Evolutionary conservation across 2,113 vertebrate genomes (phyloP), one percentile per base, ranked within the genome.

Genomic region (Falcunculus frontatus): DNA sequence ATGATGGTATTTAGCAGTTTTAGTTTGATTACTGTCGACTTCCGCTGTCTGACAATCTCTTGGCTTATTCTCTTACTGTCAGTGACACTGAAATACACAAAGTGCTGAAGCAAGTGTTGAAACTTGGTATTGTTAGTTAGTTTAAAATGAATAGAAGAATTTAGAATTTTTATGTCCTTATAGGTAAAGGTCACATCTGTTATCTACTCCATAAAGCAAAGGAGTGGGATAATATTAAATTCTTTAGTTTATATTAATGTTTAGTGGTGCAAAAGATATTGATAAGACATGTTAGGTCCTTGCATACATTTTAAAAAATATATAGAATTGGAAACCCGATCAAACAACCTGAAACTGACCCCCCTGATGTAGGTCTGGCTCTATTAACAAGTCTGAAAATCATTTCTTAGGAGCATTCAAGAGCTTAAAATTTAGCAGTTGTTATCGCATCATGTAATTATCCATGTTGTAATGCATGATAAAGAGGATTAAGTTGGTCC

Each of bases 251-350:
- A 6, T 23, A 8, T 26, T 11, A 21, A 37, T 4, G 41, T 90
- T 2, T 25, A 26, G 10, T 42, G 29, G 18, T 76, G 7, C 1
- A 4, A 41, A 60, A 35, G 4, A 17, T 52, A 25, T 19, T 73
- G 63, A 22, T n/a, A 39, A 29, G 15, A 44, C 13, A 7, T 2
- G 1, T 52, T 72, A 12, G 59, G 10, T 6, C 17, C 5, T 80
- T 7, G 6, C 5, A 2, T 41, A 27, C 3, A 3, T 39, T 62
- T 53, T 4, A 0, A 4, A 62, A 76, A 33, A 75, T 46, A 3
- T 15, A 9, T 5, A 14, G 15, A 41, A 44, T 47, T 70, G 16
- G n/a, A 60, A 84, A 52, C 12, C 10, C 7, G 26, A 2, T 56
- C 32, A 49, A 72, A 35, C 16, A 47, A 11, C 7, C 15, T 13